Evolutionary conservation across 2,888 invertebrate species (phyloP).

Genomic region (Sesia bembeciformis): DNA sequence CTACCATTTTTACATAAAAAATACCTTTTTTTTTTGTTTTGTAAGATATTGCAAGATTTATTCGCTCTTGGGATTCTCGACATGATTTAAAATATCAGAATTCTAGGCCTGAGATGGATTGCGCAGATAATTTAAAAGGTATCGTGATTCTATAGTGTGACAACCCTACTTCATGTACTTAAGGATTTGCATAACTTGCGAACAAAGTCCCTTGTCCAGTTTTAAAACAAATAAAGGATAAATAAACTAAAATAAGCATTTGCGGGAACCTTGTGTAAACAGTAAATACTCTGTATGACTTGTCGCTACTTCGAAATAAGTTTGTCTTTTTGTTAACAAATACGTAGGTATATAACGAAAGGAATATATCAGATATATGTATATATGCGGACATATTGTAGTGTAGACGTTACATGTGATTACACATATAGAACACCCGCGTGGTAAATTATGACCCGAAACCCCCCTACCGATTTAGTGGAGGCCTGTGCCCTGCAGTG

Average conservation of each 20-base stretch:
- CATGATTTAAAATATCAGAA: neutral
- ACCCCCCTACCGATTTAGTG: too few relatives aligned
- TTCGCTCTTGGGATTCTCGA: neutral
- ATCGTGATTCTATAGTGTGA: neutral
- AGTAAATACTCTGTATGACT: neutral
- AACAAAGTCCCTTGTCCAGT: slow-evolving; percentile 16
- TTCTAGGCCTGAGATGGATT: neutral
- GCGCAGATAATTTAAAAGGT: neutral
- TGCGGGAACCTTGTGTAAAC: slow-evolving; percentile 4
- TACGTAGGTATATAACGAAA: neutral
- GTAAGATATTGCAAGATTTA: neutral
- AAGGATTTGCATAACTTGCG: slow-evolving; percentile 4
- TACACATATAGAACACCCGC: too few relatives aligned
- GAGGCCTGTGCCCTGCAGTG: too few relatives aligned
- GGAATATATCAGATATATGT: neutral
- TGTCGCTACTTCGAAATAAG: neutral
- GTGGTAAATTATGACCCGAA: too few relatives aligned
- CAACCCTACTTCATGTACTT: neutral
- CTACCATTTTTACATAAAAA: neutral
- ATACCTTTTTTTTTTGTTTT: neutral
- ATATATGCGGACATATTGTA: too few relatives aligned
- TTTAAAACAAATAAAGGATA: slow-evolving; percentile 13
- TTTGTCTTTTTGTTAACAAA: neutral
- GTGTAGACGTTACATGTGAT: too few relatives aligned
- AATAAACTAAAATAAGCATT: slow-evolving; percentile 4